These are phyloP conservation scores for Phyllotreta cruciferae DNA, from an alignment of 2,888 invertebrate species.

Conservation along the genomic window DNA sequence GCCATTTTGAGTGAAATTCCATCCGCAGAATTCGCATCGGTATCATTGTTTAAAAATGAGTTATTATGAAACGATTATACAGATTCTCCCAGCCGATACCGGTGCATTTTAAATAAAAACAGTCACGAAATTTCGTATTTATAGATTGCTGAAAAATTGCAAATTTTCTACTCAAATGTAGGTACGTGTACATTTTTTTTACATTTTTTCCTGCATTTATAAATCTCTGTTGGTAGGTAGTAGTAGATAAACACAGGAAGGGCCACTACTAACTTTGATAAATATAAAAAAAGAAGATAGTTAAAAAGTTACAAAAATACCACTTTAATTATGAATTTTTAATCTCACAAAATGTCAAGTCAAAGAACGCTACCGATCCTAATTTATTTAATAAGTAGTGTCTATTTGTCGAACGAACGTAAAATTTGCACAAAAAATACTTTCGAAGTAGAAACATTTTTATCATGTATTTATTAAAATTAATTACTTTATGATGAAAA, in stretches of 20 bases:
- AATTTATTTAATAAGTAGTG: constrained; percentile 14
- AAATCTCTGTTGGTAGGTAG: background rate
- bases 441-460: no score
- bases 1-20: constrained; percentile 4
- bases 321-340: constrained; percentile 16
- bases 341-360: constrained; percentile 9
- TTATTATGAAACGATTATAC: no score
- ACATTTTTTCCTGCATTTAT: no score
- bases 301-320: constrained; percentile 5
- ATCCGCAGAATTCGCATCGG: background rate
- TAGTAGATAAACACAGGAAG: background rate
- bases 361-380: constrained; percentile 11
- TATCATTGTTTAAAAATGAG: constrained; percentile 4
- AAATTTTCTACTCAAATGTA: no score
- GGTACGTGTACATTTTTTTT: no score
- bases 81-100: no score
- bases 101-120: no score
- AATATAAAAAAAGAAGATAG: constrained; percentile 1
- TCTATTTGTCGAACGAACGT: constrained; percentile 2
- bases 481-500: no score
- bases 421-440: background rate
- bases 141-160: no score
- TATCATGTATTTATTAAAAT: no score
- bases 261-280: background rate
- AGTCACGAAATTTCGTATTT: no score